Base-by-base conservation (phyloP, 2,113 vertebrate genomes). In the Mionectes macconnelli region DNA sequence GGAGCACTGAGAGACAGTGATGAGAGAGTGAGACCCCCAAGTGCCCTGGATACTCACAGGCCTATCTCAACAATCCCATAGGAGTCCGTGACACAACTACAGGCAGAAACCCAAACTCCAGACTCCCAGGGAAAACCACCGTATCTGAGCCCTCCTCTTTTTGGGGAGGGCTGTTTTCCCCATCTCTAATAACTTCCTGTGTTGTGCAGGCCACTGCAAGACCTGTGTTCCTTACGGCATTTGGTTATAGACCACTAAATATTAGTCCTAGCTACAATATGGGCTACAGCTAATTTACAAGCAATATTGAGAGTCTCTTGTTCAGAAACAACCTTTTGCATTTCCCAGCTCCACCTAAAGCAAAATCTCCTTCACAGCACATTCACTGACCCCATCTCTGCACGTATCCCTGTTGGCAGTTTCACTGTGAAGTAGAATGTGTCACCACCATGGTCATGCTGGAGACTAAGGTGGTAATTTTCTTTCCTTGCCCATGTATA, bases 81-180 rank as follows among this genome's bases (percentile, higher is more conserved):
- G 28, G 22, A 53, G 37, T 7, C n/a, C 22, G 53, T 39, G 19
- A 52, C 23, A 25, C 33, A 8, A 9, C 1, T 2, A 33, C 37
- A 60, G 37, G 45, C 33, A 11, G 62, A 39, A 75, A 53, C 20
- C 19, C 60, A 45, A 59, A 53, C 30, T 35, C 17, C 63, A 62
- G 14, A 12, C 47, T 76, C 31, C n/a, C 17, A 28, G 24, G 20
- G 59, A 23, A 0, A 3, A 64, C 35, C 25, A 50, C 37, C 0
- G 0, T 53, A 31, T 35, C 55, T 11, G 12, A 33, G 33, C 8
- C 14, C 23, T 49, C 23, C 12, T 23, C 23, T 12, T 49, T 49
- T 53, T 30, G 27, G 28, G 50, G 22, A 23, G 14, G 5, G 14
- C 56, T 22, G 4, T 87, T 78, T 75, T 62, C 42, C 20, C 6